Evolutionary conservation across 2,797 vertebrate genomes (phyloP).

Genomic region (Brachymystax lenok): DNA sequence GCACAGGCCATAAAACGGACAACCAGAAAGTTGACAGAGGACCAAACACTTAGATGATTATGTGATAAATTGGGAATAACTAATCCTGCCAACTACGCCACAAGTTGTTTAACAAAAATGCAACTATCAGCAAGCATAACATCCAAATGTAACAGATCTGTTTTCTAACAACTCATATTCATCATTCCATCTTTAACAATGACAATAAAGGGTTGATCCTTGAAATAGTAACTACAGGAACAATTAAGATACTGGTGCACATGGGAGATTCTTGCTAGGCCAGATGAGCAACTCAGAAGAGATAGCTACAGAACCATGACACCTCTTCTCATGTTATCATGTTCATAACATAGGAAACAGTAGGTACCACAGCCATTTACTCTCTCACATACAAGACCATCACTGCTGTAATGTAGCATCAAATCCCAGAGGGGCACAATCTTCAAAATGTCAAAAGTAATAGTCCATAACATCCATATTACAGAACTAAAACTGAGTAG

Average conservation of each 20-base stretch:
- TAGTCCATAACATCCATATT: conserved; percentile 56
- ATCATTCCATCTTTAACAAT: not conserved
- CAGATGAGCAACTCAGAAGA: conserved; percentile 6
- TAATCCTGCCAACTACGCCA: not conserved
- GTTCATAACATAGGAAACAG: conserved; percentile 22
- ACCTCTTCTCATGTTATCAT: conserved; percentile 14
- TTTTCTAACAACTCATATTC: not conserved
- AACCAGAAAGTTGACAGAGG: conserved; percentile 25
- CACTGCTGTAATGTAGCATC: conserved; percentile 41
- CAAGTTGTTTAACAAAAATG: not conserved
- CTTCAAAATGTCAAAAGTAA: conserved; percentile 59
- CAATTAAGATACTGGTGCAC: not conserved
- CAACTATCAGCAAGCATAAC: not conserved
- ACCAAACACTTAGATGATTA: conserved; percentile 17
- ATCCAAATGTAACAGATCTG: not conserved
- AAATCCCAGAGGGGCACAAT: conserved; percentile 50
- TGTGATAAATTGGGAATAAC: not conserved
- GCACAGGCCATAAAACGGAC: not conserved
- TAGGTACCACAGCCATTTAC: conserved; percentile 50
- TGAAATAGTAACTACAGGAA: not conserved
- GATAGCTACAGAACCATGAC: conserved; percentile 40
- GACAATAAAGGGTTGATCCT: not conserved
- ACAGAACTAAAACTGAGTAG: conserved; percentile 7
- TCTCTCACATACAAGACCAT: conserved; percentile 54
- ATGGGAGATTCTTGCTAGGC: not conserved